A percentile compares a stretch with the other conserved stretches of the same genome.
Conservation (phyloP, 2,888 invertebrate genomes). For the Ophion slaviceki region DNA sequence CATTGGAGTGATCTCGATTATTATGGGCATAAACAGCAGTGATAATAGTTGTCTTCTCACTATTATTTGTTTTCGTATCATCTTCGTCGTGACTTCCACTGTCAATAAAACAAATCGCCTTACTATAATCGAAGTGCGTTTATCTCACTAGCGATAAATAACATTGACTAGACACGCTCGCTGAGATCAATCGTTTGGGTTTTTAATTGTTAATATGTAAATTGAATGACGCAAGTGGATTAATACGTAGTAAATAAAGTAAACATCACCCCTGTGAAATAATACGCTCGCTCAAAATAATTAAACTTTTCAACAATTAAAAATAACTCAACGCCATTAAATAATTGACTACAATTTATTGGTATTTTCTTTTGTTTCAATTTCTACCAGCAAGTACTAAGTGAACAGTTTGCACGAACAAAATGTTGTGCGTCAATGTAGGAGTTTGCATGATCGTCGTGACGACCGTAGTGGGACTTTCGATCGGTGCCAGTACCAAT, state of each 20-base stretch:
- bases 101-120: not conserved
- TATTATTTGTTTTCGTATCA: too few species aligned
- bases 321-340: not conserved
- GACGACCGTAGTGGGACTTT: constrained; percentile 68
- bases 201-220: too few species aligned
- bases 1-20: too few species aligned
- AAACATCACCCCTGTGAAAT: too few species aligned
- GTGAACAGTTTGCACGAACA: constrained; percentile 61
- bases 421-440: constrained; percentile 71
- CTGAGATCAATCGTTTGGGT: too few species aligned
- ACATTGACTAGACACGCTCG: not conserved
- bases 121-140: not conserved
- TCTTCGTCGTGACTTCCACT: too few species aligned
- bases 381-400: not conserved
- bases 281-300: too few species aligned
- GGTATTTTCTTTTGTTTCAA: constrained; percentile 66
- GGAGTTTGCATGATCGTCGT: constrained; percentile 63
- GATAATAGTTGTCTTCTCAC: too few species aligned
- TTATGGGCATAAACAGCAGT: too few species aligned
- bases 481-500: constrained; percentile 69
- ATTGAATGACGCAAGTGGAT: too few species aligned
- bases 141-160: not conserved
- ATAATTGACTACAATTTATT: too few species aligned
- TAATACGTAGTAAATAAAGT: too few species aligned
- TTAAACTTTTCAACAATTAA: not conserved